Conservation (phyloP, 2,797 vertebrate species). For the Balearica regulorum region DNA sequence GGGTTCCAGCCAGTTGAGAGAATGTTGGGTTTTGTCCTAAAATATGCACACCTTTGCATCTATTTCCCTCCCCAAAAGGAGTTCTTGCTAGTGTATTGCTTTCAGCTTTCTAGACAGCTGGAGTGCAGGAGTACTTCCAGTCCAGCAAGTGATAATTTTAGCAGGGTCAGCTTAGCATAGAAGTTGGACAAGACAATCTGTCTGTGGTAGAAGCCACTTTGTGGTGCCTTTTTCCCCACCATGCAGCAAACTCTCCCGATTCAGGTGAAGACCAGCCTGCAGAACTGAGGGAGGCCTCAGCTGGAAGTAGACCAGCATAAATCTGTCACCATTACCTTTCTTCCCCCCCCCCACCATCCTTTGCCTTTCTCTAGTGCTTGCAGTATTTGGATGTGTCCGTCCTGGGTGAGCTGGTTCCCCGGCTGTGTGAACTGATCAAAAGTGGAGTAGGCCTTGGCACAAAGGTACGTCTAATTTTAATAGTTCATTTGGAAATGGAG, state of each 20-base stretch:
- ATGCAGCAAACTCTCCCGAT: not conserved
- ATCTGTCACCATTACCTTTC: not conserved
- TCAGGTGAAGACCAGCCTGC: not conserved
- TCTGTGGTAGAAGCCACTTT: not conserved
- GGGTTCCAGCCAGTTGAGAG: not conserved
- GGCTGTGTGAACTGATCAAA: conserved; percentile 92
- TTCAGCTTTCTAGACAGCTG: not conserved
- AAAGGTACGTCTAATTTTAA: conserved; percentile 79
- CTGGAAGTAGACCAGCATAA: not conserved
- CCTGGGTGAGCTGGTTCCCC: conserved; percentile 89
- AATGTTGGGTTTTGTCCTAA: not conserved
- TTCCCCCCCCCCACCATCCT: not conserved
- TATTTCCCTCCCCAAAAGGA: not conserved
- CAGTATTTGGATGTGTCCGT: conserved; percentile 94
- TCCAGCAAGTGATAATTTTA: not conserved
- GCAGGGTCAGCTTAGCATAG: not conserved
- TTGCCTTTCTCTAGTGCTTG: conserved; percentile 83
- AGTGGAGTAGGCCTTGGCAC: conserved; percentile 95
- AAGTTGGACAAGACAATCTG: not conserved
- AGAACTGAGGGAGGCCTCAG: not conserved
- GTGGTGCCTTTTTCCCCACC: not conserved
- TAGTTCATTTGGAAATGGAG: not conserved
- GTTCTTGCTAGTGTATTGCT: not conserved
- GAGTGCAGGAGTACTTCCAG: not conserved
- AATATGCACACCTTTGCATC: not conserved